Conservation (phyloP, 35 echinoderm and acorn worm species). For the Chiridota heheva region DNA sequence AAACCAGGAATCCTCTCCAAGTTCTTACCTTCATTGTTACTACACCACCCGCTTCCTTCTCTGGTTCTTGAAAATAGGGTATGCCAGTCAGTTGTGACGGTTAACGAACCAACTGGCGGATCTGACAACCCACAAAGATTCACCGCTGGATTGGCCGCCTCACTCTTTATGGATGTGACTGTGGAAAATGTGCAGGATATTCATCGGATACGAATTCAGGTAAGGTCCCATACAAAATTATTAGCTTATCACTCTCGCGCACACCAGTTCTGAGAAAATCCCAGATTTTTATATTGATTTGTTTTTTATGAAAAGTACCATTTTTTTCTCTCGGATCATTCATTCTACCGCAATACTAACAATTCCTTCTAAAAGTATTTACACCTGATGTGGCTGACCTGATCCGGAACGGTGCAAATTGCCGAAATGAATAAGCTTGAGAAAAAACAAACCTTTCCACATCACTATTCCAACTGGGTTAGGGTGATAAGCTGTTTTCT, state of each 20-base stretch:
- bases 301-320: neutral
- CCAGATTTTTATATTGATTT: neutral
- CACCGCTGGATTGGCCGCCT: conserved; percentile 76
- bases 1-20: conserved; percentile 86
- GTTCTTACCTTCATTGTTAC: conserved; percentile 81
- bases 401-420: too few relatives aligned
- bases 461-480: too few relatives aligned
- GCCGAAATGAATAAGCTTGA: too few relatives aligned
- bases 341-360: neutral
- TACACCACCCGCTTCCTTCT: conserved; percentile 70
- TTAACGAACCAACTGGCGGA: conserved; percentile 80
- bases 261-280: neutral
- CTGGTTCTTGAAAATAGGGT: conserved; percentile 74
- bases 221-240: neutral
- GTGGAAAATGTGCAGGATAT: conserved; percentile 83
- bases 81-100: conserved; percentile 47
- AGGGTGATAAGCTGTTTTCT: too few relatives aligned
- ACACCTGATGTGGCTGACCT: too few relatives aligned
- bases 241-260: too few relatives aligned
- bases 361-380: neutral
- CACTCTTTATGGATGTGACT: conserved; percentile 56
- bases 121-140: conserved; percentile 88
- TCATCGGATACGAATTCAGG: conserved; percentile 70
- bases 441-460: too few relatives aligned
- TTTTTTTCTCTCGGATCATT: neutral